Base-by-base conservation (phyloP, 2,797 vertebrate genomes). In the Peromyscus eremicus region DNA sequence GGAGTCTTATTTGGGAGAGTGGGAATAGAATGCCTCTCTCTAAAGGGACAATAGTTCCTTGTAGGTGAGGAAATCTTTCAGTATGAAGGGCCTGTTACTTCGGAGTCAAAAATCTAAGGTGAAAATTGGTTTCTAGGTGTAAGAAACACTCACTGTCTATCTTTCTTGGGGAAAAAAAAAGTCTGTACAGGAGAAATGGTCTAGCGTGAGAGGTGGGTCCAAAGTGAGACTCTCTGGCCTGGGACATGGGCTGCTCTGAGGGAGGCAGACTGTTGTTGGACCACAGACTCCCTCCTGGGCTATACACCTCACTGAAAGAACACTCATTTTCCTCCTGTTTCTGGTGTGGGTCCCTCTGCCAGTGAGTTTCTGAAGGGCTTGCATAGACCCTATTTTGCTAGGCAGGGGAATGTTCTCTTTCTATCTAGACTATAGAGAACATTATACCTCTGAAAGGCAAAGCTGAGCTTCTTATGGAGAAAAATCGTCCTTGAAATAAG, bases 111-210 rank as follows among this genome's bases (percentile, higher is more conserved):
- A 79, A 55, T 75, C 64, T 83, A 60, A 88, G 82, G 90, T 80
- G 81, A 73, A 92, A 83, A 96, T 96, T 90, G 55, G 32, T 90
- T 96, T 83, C 70, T 89, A 92, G 89, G 66, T 96, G 25, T 95
- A 89, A 97, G 83, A 94, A 94, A 96, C 73, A 95, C 73, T 97
- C 87, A 73, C 79, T 91, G 64, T 97, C 46, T 73, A 77, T 62
- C 62, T 96, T 97, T 95, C 80, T 73, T 34, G 89, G 75, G 7
- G 16, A 23, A 80, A 32, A 76, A 76, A 96, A 66, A 85, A 83
- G 64, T 96, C 92, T 93, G 21, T 95, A 70, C 86, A 97, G 89
- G 75, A 64, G 17, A 90, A 89, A 80, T 55, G 49, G 81, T 73
- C 84, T 80, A 83, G 62, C 89, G 27, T 0, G 17, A 80, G 34